Conservation (phyloP, 2,797 vertebrate genomes). For the Poecilia gillii region DNA sequence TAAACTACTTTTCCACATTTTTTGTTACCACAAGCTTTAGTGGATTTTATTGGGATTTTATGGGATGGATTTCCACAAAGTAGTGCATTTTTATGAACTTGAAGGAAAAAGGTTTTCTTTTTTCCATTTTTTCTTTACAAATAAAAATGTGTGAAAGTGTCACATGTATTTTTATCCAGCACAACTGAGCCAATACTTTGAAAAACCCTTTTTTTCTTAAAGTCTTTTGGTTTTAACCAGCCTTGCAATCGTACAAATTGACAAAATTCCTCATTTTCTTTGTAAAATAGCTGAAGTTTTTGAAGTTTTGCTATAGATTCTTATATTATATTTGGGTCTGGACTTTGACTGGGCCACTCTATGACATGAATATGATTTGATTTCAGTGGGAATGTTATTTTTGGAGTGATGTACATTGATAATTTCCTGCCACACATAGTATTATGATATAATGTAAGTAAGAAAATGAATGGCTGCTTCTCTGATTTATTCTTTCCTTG, state of each 20-base stretch:
- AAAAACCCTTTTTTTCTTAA: background rate
- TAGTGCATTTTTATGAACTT: background rate
- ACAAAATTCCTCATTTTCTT: background rate
- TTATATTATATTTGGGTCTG: background rate
- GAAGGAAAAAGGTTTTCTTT: background rate
- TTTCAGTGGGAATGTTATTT: background rate
- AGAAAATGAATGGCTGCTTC: background rate
- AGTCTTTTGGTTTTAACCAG: background rate
- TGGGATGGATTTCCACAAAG: background rate
- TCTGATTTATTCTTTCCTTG: background rate
- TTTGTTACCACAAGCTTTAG: background rate
- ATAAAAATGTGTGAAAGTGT: background rate
- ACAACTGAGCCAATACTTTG: background rate
- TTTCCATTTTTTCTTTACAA: background rate
- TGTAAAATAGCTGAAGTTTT: background rate
- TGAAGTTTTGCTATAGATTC: background rate
- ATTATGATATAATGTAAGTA: background rate
- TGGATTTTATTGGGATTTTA: background rate
- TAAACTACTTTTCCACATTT: background rate
- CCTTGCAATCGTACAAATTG: background rate
- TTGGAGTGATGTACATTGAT: background rate
- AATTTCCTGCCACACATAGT: background rate
- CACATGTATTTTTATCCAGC: background rate
- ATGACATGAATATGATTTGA: background rate
- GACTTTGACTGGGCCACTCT: background rate